Evolutionary conservation across 2,797 vertebrate genomes (phyloP).

Genomic region (Typhlichthys subterraneus): DNA sequence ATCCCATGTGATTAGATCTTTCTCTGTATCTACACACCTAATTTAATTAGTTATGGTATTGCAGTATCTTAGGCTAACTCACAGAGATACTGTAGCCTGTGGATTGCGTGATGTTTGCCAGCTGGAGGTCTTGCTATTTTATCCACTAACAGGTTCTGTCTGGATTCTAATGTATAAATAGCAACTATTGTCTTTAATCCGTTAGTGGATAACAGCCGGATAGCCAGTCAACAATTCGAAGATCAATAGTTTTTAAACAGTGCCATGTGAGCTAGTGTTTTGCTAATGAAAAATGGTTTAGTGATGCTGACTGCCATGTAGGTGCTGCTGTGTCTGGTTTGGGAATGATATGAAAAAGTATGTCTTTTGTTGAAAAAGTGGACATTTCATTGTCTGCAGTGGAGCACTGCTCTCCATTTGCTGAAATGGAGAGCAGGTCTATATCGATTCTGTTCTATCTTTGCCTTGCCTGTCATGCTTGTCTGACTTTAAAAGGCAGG

Average conservation of each 20-base stretch:
- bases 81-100: not conserved
- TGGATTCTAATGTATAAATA: slow-evolving; percentile 21
- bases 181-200: slow-evolving; percentile 22
- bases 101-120: slow-evolving; percentile 26
- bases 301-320: not conserved
- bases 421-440: slow-evolving; percentile 1
- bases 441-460: slow-evolving; percentile 28
- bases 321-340: slow-evolving; percentile 9
- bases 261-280: slow-evolving; percentile 30
- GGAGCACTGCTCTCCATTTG: not conserved
- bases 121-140: slow-evolving; percentile 18
- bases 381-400: slow-evolving; percentile 13
- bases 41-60: no score
- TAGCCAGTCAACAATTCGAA: slow-evolving; percentile 16
- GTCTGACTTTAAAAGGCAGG: slow-evolving; percentile 16
- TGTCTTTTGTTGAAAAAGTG: not conserved
- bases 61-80: no score
- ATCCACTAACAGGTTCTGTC: slow-evolving; percentile 11
- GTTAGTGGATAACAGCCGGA: slow-evolving; percentile 9
- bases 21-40: no score
- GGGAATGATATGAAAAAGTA: not conserved
- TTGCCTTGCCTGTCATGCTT: slow-evolving; percentile 29
- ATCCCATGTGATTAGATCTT: no score
- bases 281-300: slow-evolving; percentile 8
- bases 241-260: slow-evolving; percentile 33